Evolutionary conservation across 2,888 invertebrate species (phyloP).

Genomic region (Apeira syringaria): DNA sequence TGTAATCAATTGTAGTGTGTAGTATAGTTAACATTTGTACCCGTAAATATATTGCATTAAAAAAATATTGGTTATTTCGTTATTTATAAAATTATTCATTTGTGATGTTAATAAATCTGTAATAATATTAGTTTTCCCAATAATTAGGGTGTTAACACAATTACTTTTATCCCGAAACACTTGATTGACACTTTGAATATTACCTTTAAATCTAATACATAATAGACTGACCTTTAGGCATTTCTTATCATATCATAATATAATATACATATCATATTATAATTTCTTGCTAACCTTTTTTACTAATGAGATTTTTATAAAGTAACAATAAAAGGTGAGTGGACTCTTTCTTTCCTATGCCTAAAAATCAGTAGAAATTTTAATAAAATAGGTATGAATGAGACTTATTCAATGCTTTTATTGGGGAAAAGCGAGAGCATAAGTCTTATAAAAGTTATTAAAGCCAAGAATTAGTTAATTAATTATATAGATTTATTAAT

Average conservation of each 20-base stretch:
- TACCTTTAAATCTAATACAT: constrained; percentile 40
- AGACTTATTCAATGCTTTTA: constrained; percentile 36
- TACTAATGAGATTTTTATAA: no score
- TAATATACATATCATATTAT: neutral
- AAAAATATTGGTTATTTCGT: constrained; percentile 57
- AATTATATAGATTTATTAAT: no score
- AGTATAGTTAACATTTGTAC: constrained; percentile 59
- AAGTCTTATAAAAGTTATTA: constrained; percentile 23
- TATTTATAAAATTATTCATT: constrained; percentile 48
- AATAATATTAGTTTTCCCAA: constrained; percentile 50
- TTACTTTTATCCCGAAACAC: constrained; percentile 47
- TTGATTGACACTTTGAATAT: constrained; percentile 81
- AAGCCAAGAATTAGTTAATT: constrained; percentile 1
- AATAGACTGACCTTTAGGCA: constrained; percentile 33
- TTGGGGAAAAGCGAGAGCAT: constrained; percentile 34
- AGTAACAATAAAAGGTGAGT: no score
- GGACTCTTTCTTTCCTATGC: no score
- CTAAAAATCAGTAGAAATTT: constrained; percentile 28
- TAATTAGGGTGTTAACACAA: constrained; percentile 67
- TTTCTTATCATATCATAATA: constrained; percentile 1
- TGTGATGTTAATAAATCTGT: constrained; percentile 26
- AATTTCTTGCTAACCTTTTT: no score
- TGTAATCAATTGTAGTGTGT: constrained; percentile 44
- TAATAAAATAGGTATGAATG: neutral
- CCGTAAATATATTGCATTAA: constrained; percentile 46